A percentile compares a stretch with the other conserved stretches of the same genome.
Evolutionary conservation across 2,888 invertebrate genomes (phyloP).

Genomic region (Mesorhabditis spiculigera): DNA sequence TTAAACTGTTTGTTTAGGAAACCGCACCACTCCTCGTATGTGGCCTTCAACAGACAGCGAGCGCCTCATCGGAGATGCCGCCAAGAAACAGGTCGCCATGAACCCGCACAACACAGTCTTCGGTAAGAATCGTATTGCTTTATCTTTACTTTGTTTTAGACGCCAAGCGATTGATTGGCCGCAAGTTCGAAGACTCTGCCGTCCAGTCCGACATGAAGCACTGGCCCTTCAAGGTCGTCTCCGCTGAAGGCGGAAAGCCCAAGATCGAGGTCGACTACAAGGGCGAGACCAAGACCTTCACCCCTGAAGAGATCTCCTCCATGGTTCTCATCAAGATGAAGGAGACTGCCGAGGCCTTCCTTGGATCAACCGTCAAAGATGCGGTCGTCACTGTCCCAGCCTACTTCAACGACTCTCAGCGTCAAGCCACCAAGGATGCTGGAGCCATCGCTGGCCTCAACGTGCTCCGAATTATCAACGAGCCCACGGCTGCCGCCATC

Average conservation of each 20-base stretch:
- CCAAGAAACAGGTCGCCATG: constrained; percentile 64
- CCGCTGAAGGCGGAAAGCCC: constrained; percentile 59
- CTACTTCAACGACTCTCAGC: no score
- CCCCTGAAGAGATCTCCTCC: constrained; percentile 53
- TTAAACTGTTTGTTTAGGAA: constrained; percentile 45
- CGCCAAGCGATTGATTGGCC: constrained; percentile 62
- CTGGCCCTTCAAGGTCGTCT: constrained; percentile 59
- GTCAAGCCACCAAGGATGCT: no score
- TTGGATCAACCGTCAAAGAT: constrained; percentile 74
- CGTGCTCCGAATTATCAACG: constrained; percentile 60
- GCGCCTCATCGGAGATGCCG: constrained; percentile 63
- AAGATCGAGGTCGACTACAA: constrained; percentile 76
- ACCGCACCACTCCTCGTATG: constrained; percentile 64
- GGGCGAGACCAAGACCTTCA: constrained; percentile 74
- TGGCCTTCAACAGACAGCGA: constrained; percentile 64
- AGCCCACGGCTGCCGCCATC: constrained; percentile 70
- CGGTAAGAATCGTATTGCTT: constrained; percentile 39
- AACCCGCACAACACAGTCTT: constrained; percentile 64
- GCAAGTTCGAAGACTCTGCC: constrained; percentile 61
- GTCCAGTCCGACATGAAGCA: constrained; percentile 61
- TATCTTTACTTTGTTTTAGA: constrained; percentile 24
- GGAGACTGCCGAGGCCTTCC: constrained; percentile 61
- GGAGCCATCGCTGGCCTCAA: constrained; percentile 8
- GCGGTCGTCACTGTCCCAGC: no score
- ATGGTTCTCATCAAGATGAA: no score